Conservation (phyloP, 2,888 invertebrate species). For the Leptura quadrifasciata region DNA sequence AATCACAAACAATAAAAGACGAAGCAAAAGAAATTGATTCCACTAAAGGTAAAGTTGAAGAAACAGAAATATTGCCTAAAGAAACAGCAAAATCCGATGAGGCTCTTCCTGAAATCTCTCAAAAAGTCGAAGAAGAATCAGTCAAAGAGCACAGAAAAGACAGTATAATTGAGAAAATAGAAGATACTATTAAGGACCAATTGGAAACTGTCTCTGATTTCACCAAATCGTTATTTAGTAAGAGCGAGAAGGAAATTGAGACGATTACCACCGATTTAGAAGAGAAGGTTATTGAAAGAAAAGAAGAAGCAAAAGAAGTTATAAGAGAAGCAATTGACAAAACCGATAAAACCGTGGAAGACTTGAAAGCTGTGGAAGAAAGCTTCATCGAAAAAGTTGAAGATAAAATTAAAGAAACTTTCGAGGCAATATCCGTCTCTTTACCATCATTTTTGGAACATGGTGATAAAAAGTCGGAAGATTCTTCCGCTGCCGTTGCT, state of each 20-base stretch:
- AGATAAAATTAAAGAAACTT: conserved; percentile 41
- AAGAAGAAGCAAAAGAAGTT: conserved; percentile 22
- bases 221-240: conserved; percentile 2
- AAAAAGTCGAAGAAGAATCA: conserved; percentile 33
- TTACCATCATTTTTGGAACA: conserved; percentile 19
- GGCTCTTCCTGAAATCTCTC: conserved; percentile 27
- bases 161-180: conserved; percentile 36
- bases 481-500: not conserved
- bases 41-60: not conserved
- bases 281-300: conserved; percentile 35
- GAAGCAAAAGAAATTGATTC: not conserved
- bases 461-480: conserved; percentile 8
- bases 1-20: conserved; percentile 11
- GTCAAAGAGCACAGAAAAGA: conserved; percentile 28
- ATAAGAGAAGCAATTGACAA: conserved; percentile 16
- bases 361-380: conserved; percentile 21
- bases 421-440: conserved; percentile 28
- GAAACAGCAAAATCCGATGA: not conserved
- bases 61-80: not conserved
- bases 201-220: conserved; percentile 46
- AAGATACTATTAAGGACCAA: conserved; percentile 34
- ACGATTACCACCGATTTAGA: conserved; percentile 5
- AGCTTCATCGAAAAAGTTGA: conserved; percentile 29
- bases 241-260: conserved; percentile 29
- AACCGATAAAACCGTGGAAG: conserved; percentile 4